These are phyloP conservation scores for Pseudochirops corinnae DNA, from an alignment of 2,797 vertebrate genomes.

Conservation along the genomic window DNA sequence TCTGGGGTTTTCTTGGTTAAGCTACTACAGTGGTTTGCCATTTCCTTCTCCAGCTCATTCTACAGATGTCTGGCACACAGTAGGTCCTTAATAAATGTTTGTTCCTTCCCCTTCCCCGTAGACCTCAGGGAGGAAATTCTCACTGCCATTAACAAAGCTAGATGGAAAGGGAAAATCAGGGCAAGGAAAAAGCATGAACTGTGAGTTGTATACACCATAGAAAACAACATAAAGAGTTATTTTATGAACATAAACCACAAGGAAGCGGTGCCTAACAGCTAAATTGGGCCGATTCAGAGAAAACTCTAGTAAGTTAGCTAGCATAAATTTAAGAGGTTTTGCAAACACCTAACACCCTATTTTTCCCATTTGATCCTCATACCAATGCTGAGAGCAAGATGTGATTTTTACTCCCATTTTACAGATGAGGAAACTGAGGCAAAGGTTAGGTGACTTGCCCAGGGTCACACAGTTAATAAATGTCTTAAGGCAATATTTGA, in stretches of 20 bases:
- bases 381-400: not conserved
- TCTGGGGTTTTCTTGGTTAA: not conserved
- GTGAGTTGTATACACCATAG: not conserved
- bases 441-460: not conserved
- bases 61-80: not conserved
- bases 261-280: not conserved
- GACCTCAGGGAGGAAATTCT: conserved; percentile 1
- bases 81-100: not conserved
- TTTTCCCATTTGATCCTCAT: not conserved
- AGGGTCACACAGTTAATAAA: not conserved
- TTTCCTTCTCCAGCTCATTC: not conserved
- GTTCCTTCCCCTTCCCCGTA: not conserved
- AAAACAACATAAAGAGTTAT: not conserved
- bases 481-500: not conserved
- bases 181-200: not conserved
- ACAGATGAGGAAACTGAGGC: not conserved
- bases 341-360: not conserved
- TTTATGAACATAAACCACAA: accelerated
- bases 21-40: not conserved
- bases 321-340: not conserved
- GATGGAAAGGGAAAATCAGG: conserved; percentile 28
- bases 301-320: not conserved
- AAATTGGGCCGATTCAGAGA: not conserved
- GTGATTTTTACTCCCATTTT: not conserved
- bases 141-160: conserved; percentile 23